Percentiles rank a stretch among this genome's conserved stretches.
Evolutionary conservation across 2,888 invertebrate species (phyloP).

Genomic region (Lithophane socia): DNA sequence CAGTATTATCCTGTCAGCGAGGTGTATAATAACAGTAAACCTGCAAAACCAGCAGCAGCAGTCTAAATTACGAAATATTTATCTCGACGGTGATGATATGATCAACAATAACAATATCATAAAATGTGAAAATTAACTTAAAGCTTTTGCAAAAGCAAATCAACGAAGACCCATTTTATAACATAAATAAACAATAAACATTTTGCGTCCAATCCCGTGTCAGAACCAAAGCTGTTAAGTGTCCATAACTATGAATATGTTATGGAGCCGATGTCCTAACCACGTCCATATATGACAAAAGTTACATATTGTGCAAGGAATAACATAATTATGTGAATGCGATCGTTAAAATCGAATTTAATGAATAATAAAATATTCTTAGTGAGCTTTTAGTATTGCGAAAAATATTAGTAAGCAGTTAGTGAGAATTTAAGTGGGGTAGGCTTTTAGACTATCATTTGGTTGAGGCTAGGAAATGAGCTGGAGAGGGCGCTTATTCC

Average conservation of each 20-base stretch:
- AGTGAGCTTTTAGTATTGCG: constrained; percentile 37
- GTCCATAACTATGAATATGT: constrained; percentile 50
- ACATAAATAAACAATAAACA: constrained; percentile 24
- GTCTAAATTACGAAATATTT: not conserved
- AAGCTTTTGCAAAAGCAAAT: not conserved
- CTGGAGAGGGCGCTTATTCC: not conserved
- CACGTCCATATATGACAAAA: constrained; percentile 51
- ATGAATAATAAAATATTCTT: constrained; percentile 55
- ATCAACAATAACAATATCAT: not conserved
- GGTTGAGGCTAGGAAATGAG: constrained; percentile 18
- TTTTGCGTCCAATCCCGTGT: constrained; percentile 5
- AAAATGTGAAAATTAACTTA: not conserved
- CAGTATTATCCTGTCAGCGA: not conserved
- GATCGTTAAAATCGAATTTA: constrained; percentile 57
- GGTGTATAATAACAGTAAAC: not conserved
- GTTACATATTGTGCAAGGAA: constrained; percentile 57
- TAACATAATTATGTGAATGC: constrained; percentile 49
- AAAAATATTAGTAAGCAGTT: constrained; percentile 49
- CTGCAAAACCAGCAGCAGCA: not conserved
- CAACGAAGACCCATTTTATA: not conserved
- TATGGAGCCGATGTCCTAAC: constrained; percentile 52
- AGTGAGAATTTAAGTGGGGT: constrained; percentile 17
- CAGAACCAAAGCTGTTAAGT: constrained; percentile 21
- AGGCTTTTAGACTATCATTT: not conserved
- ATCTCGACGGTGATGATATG: not conserved